Base-by-base conservation (phyloP, 1,140 invertebrate genomes). In the Chironomus striatipennis region DNA sequence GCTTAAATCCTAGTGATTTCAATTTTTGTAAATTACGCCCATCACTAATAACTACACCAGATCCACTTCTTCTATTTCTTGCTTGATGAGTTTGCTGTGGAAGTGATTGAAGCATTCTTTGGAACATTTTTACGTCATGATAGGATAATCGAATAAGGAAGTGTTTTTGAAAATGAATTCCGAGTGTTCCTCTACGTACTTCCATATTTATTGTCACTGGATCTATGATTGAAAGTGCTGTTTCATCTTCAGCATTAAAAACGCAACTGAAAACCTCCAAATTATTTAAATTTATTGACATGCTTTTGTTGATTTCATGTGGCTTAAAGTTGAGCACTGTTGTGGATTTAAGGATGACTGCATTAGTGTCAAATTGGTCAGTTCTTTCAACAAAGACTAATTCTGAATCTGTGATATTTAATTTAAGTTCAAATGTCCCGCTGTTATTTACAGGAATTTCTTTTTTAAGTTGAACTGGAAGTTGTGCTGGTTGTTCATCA, bases 331-430 rank as follows among this genome's bases (percentile, higher is more conserved):
- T 90, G 15, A 97, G 83, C 1, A 96, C 90, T 0, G 94, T 94
- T 10, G 95, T 97, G 78, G 91, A 90, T 84, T 95, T 96, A 0
- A 98, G 85, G 79, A 98, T 98, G 4, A 98, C 94, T 34, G 96
- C 94, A 83, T 96, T 96, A 0, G 95, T 92, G 81, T 98, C 95
- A 83, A 88, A 88, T 0, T 91, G 84, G 3, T 93, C 91, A 4
- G 92, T 90, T 79, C 98, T 91, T 83, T 98, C 97, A 0, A 98
- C 92, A 6, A 98, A 84, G 21, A 98, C 95, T 24, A 98, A 84
- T 84, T 98, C 95, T 1, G 95, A 98, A 81, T 98, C 94, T 0
- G 94, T 96, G 4, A 98, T 90, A 83, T 98, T 98, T 5, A 98
- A 84, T 82, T 97, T 96, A 17, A 98, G 83, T 82, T 97, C 94